phyloP scores from a whole-genome alignment of 1,140 invertebrate genomes.

The Oryctes rhinoceros region DNA sequence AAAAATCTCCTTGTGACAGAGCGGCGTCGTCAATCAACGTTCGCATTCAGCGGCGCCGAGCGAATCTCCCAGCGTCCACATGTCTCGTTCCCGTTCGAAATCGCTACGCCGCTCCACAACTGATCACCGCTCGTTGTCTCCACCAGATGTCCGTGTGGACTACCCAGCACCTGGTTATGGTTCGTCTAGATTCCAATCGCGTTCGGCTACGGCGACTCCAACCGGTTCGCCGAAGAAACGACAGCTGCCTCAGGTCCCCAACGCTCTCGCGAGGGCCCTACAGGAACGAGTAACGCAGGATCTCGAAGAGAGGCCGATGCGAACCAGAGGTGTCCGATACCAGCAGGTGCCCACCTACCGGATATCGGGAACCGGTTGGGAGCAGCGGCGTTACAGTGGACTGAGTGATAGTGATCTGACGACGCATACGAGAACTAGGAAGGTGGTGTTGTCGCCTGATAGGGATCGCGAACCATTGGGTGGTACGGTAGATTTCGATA shows the following conservation, averaged over 20 bases:
- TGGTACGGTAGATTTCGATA: slow-evolving; percentile 77
- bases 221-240: slow-evolving; percentile 95
- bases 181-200: slow-evolving; percentile 74
- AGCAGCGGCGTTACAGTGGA: slow-evolving; percentile 76
- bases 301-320: slow-evolving; percentile 80
- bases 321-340: slow-evolving; percentile 58
- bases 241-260: slow-evolving; percentile 91
- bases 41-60: slow-evolving; percentile 81
- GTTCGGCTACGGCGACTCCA: slow-evolving; percentile 90
- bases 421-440: slow-evolving; percentile 67
- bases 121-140: slow-evolving; percentile 76
- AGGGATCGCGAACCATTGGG: slow-evolving; percentile 56
- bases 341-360: slow-evolving; percentile 70
- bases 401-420: slow-evolving; percentile 84
- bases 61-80: slow-evolving; percentile 70
- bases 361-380: slow-evolving; percentile 76
- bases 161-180: slow-evolving; percentile 57
- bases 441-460: slow-evolving; percentile 64
- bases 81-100: slow-evolving; percentile 68
- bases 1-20: slow-evolving; percentile 51
- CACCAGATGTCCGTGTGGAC: slow-evolving; percentile 68
- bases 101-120: slow-evolving; percentile 69
- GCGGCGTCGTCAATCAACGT: slow-evolving; percentile 64
- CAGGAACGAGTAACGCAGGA: slow-evolving; percentile 80
- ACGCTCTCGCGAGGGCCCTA: slow-evolving; percentile 68